A percentile compares a stretch with the other conserved stretches of the same genome.
Conservation (phyloP, 2,888 invertebrate genomes). For the Synergus itoensis region DNA sequence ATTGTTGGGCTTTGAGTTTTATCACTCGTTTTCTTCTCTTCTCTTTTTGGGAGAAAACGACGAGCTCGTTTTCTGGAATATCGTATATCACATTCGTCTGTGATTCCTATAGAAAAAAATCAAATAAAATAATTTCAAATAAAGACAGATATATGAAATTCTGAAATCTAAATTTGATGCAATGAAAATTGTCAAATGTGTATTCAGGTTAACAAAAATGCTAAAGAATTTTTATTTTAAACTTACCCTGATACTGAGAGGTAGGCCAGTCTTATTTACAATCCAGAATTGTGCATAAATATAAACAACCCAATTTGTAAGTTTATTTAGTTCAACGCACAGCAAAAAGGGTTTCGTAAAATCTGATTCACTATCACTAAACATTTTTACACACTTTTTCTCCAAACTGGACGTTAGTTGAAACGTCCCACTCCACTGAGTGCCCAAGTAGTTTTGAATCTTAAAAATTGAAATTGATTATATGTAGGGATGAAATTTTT, state of each 20-base stretch:
- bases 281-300: constrained; percentile 93
- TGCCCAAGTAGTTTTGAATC: constrained; percentile 83
- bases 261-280: constrained; percentile 92
- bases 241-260: constrained; percentile 87
- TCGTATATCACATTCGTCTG: constrained; percentile 82
- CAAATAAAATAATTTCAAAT: not conserved
- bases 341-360: constrained; percentile 84
- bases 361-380: constrained; percentile 84
- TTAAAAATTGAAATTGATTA: constrained; percentile 60
- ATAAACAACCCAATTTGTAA: constrained; percentile 83
- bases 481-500: not conserved
- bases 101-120: constrained; percentile 79
- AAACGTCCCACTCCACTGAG: constrained; percentile 86
- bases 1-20: constrained; percentile 82
- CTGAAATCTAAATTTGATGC: not conserved
- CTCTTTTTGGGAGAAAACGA: constrained; percentile 84
- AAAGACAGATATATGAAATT: constrained; percentile 7
- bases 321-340: constrained; percentile 83
- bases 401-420: constrained; percentile 84
- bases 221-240: not conserved
- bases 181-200: too few species aligned
- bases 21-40: constrained; percentile 78
- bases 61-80: constrained; percentile 82
- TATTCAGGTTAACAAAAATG: too few species aligned
- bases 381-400: constrained; percentile 82